phyloP scores from a whole-genome alignment of 1,140 invertebrate genomes.

The Listronotus oregonensis region DNA sequence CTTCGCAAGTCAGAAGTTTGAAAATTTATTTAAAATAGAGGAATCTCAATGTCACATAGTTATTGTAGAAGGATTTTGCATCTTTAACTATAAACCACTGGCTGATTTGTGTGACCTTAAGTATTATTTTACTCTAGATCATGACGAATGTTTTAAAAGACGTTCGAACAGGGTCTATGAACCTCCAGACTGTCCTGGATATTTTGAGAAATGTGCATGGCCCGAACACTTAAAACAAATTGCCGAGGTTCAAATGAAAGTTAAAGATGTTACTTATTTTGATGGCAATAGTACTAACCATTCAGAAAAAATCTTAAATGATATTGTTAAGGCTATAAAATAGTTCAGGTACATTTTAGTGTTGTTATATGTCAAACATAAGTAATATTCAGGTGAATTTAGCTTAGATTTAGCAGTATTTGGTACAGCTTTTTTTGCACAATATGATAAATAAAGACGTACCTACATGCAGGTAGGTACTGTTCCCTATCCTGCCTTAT shows the following conservation, averaged over 20 bases:
- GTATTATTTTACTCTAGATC: slow-evolving; percentile 73
- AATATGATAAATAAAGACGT: too few relatives aligned
- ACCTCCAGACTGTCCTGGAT: slow-evolving; percentile 77
- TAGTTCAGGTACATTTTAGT: too few relatives aligned
- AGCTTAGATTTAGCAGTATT: too few relatives aligned
- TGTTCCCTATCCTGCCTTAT: too few relatives aligned
- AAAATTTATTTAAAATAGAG: slow-evolving; percentile 18
- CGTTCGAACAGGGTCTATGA: slow-evolving; percentile 69
- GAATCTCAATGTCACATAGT: slow-evolving; percentile 61
- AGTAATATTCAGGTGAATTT: too few relatives aligned
- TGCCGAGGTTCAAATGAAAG: slow-evolving; percentile 37
- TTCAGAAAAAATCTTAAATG: slow-evolving; percentile 34
- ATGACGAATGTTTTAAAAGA: slow-evolving; percentile 67
- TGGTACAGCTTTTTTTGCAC: too few relatives aligned
- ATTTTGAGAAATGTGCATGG: slow-evolving; percentile 81
- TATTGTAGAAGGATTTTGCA: slow-evolving; percentile 77
- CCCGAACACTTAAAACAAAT: slow-evolving; percentile 60
- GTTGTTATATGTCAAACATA: too few relatives aligned
- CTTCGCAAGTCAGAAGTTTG: not conserved
- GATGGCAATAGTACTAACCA: slow-evolving; percentile 31
- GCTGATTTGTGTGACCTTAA: slow-evolving; percentile 69
- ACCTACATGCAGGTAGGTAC: too few relatives aligned
- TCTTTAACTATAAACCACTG: slow-evolving; percentile 72
- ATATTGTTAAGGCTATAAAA: slow-evolving; percentile 32
- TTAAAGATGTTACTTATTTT: slow-evolving; percentile 42